Base-by-base conservation (phyloP, 2,888 invertebrate genomes). In the Halictus quadricinctus region DNA sequence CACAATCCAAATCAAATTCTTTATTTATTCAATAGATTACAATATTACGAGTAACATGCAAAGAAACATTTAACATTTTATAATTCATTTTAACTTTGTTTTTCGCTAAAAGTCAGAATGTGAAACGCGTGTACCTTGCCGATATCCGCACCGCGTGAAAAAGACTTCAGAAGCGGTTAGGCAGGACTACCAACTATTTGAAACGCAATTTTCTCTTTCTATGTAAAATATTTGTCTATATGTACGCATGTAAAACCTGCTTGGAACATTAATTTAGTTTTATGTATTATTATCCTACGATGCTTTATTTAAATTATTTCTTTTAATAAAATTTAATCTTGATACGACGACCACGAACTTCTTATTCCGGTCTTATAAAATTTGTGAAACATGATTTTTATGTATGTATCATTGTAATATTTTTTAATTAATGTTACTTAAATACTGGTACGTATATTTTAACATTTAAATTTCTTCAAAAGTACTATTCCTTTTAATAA, bases 141-240 rank as follows among this genome's bases (percentile, higher is more conserved):
- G 90, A 88, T 86, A 87, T 89, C 88, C 85, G 86, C 76, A 91
- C 90, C 89, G 90, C 89, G 86, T 90, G 90, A 90, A 91, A 92
- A 87, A 91, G 91, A 88, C 86, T 83, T 69, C 15, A 70, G 12
- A 74, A 76, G 88, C 97, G 10, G 93, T 95, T 18, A 50, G 21
- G 29, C 41, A 74, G 81, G 15, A 72, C 18, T 76, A 70, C 86
- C 85, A 86, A 86, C 72, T 2, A 18, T 58, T 64, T 29, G 25
- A 4, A 0, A 7, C 13, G 73, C 1, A 81, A 86, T 78, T 85
- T 13, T 81, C 74, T 64, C 76, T 2, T 58, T 81, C 74, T 69
- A 85, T 69, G 25, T 48, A n/a, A 48, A 48, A 48, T 12, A 48
- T 15, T 48, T 48, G 5, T 48, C 13, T 15, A 48, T 48, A 5